Conservation (phyloP, 2,113 vertebrate species). For the Lasiurus cinereus region DNA sequence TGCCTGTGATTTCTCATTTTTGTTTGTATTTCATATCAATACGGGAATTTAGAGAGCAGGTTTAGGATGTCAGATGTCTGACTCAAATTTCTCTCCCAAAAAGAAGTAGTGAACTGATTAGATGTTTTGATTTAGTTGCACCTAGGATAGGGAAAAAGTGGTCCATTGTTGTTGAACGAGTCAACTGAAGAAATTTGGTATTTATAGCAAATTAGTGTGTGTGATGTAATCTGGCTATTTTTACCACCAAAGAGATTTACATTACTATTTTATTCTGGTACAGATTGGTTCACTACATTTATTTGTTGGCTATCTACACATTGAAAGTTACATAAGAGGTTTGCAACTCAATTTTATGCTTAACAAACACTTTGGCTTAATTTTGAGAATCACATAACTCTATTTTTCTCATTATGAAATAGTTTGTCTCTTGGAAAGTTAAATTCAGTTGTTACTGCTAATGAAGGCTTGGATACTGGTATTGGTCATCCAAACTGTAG, state of each 20-base stretch:
- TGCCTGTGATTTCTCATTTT: not conserved
- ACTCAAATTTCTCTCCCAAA: not conserved
- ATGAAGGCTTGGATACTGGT: not conserved
- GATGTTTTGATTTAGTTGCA: not conserved
- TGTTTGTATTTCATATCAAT: not conserved
- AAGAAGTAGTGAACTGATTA: not conserved
- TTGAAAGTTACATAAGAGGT: not conserved
- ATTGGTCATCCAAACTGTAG: not conserved
- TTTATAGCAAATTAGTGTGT: not conserved
- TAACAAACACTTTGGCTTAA: constrained; percentile 4
- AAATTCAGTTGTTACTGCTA: not conserved
- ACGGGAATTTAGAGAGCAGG: not conserved
- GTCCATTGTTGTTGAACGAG: not conserved
- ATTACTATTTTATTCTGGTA: not conserved
- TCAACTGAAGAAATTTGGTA: not conserved
- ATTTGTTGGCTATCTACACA: constrained; percentile 50
- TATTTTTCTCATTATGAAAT: not conserved
- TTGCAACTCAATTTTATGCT: not conserved
- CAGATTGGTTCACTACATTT: not conserved
- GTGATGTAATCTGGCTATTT: not conserved
- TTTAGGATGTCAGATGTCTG: not conserved
- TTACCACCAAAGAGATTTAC: not conserved
- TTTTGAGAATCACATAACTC: not conserved
- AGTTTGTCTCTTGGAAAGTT: constrained; percentile 10
- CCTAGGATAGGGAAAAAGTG: not conserved